Evolutionary conservation across 2,797 vertebrate genomes (phyloP).

Genomic region (Streptopelia turtur): DNA sequence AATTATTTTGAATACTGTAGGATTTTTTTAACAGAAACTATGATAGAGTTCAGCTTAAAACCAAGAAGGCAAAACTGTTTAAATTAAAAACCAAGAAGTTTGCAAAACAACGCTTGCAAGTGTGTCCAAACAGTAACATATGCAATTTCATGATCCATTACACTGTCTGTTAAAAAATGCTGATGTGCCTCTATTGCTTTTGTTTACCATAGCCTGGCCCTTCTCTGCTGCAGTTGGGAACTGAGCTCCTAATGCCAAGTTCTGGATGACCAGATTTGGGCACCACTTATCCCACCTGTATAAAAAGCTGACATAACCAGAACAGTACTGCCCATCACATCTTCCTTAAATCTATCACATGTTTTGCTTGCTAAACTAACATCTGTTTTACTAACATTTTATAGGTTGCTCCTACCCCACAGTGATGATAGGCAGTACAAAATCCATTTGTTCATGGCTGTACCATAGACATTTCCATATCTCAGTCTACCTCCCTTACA

Average conservation of each 20-base stretch:
- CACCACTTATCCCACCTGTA: not conserved
- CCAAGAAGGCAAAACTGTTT: constrained; percentile 60
- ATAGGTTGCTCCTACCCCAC: not conserved
- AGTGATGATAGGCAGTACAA: not conserved
- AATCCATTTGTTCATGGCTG: not conserved
- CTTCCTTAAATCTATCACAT: not conserved
- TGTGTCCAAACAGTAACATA: constrained; percentile 25
- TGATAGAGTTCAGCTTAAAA: constrained; percentile 26
- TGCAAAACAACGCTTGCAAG: constrained; percentile 49
- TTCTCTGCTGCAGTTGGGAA: not conserved
- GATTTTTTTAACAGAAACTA: not conserved
- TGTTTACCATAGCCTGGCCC: not conserved
- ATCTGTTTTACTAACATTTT: not conserved
- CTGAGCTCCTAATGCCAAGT: not conserved
- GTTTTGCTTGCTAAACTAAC: not conserved
- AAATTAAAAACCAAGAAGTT: constrained; percentile 67
- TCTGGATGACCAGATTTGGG: not conserved
- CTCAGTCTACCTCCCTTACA: not conserved
- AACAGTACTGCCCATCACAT: fast-evolving
- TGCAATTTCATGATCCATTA: constrained; percentile 78
- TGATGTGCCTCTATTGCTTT: not conserved
- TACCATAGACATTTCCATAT: not conserved
- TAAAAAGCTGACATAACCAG: not conserved
- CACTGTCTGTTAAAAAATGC: constrained; percentile 32
- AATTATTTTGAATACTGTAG: constrained; percentile 26